Evolutionary conservation across 2,888 invertebrate genomes (phyloP), one percentile per base, ranked within the genome.

Genomic region (Drosophila demipolita): DNA sequence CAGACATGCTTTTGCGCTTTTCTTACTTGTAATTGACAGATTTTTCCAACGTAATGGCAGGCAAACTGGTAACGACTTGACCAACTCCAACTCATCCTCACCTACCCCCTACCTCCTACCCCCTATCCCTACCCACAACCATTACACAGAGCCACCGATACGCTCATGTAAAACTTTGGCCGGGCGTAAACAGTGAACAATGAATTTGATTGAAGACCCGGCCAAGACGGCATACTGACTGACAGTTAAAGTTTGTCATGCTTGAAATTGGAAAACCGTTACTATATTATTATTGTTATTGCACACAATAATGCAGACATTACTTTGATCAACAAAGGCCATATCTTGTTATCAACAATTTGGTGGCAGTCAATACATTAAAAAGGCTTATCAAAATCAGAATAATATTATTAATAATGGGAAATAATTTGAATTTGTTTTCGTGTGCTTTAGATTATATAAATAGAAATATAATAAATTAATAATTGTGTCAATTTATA

Each of bases 1-100:
- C 74, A 73, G 86, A 87, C 87, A 87, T 78, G 78, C 83, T 89
- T 89, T 85, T 86, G 80, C 82, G 87, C 80, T 87, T 88, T 81
- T 80, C 89, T 77, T 78, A 66, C 70, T 83, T 71, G 83, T 86
- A 89, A 86, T 86, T 86, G 86, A 86, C 89, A 86, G 86, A 87
- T 83, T 86, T 89, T 89, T 75, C 73, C 79, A 83, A 63, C 89
- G 70, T 76, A 86, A 86, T 81, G 81, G 76, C 82, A 80, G 85
- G 75, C 81, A 81, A 81, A 85, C 83, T 86, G 86, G 84, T 67
- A 78, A 78, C 75, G 87, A 80, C 73, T 67, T 70, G 66, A 65
- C 74, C 79, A 67, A n/a, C 57, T 48, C 58, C 42, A 32, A 20
- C n/a, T 15, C 38, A 20, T 17, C 29, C 38, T 33, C 49, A 42